Conservation (phyloP, 2,113 vertebrate genomes). For the Scalopus aquaticus region DNA sequence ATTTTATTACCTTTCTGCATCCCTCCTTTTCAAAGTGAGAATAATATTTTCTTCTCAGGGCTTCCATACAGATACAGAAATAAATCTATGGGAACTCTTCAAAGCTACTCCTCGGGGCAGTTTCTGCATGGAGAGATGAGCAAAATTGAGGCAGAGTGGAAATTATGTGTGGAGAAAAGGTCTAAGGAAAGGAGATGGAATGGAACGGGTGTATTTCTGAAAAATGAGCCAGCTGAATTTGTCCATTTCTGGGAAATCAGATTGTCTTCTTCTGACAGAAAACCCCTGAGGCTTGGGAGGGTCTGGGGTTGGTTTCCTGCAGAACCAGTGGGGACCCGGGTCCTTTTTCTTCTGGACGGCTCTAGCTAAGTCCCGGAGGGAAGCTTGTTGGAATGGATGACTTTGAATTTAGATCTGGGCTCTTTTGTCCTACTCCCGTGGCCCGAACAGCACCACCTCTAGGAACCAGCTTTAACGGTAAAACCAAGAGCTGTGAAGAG, state of each 20-base stretch:
- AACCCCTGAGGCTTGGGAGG: not conserved
- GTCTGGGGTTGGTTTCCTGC: not conserved
- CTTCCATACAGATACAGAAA: slow-evolving; percentile 4
- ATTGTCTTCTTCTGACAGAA: not conserved
- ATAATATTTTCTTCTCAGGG: not conserved
- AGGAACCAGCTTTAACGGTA: not conserved
- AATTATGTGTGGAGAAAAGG: not conserved
- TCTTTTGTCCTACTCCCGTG: not conserved
- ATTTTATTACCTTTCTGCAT: not conserved
- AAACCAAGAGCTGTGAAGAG: not conserved
- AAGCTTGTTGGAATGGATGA: not conserved
- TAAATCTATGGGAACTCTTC: not conserved
- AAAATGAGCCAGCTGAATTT: not conserved
- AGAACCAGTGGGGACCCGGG: not conserved
- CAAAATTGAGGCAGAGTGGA: not conserved
- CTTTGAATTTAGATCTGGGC: not conserved
- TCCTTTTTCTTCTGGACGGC: not conserved
- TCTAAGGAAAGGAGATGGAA: accelerated
- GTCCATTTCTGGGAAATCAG: not conserved
- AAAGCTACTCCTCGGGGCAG: not conserved
- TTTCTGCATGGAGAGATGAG: not conserved
- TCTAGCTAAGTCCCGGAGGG: not conserved
- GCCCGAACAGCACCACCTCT: not conserved
- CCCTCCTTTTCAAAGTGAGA: slow-evolving; percentile 10
- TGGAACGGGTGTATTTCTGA: not conserved